Conservation (phyloP, 2,113 vertebrate genomes). For the Excalfactoria chinensis region DNA sequence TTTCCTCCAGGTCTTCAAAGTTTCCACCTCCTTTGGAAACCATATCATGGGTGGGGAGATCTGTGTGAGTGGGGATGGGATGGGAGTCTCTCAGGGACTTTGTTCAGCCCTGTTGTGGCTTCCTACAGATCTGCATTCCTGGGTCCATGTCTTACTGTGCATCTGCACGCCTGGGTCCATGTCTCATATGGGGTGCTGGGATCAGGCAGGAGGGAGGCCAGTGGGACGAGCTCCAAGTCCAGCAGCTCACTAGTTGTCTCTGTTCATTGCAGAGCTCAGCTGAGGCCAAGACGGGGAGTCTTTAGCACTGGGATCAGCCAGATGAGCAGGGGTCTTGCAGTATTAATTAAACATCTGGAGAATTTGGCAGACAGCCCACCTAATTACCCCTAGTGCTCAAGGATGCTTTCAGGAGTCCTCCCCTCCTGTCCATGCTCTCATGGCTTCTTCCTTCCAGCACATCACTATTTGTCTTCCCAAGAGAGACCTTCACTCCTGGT, state of each 20-base stretch:
- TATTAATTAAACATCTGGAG: slow-evolving; percentile 69
- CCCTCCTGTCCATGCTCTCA: not conserved
- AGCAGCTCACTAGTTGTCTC: not conserved
- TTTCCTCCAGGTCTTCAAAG: not conserved
- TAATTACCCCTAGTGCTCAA: slow-evolving; percentile 27
- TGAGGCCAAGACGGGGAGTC: not conserved
- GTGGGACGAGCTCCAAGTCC: not conserved
- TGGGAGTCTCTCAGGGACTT: not conserved
- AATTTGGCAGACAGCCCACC: slow-evolving; percentile 15
- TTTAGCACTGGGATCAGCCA: not conserved
- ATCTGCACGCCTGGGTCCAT: not conserved
- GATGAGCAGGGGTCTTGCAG: not conserved
- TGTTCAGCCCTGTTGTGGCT: not conserved
- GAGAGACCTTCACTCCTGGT: not conserved
- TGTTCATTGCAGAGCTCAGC: not conserved
- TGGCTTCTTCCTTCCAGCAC: not conserved
- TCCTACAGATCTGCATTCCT: not conserved
- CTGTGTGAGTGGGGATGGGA: not conserved
- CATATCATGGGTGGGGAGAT: fast-evolving
- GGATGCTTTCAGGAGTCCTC: not conserved
- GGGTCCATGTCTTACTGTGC: not conserved
- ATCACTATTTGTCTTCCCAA: not conserved
- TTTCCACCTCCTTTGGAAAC: not conserved
- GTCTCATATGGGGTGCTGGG: not conserved
- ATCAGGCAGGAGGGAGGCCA: not conserved